Conservation (phyloP, 1,140 invertebrate genomes). For the Atta texana region DNA sequence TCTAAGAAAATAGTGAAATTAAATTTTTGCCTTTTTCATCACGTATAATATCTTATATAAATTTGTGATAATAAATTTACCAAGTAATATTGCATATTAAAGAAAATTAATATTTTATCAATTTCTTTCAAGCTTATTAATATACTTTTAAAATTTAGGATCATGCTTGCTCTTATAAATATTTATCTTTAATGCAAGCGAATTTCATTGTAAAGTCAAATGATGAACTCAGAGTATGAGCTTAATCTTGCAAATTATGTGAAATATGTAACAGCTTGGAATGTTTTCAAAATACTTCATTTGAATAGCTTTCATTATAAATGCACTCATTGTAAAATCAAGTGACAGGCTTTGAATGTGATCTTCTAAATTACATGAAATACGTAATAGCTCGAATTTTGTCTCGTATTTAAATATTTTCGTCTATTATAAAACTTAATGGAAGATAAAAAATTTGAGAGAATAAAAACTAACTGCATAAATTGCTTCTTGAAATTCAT, state of each 20-base stretch:
- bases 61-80: not conserved
- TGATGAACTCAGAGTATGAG: not conserved
- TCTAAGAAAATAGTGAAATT: not conserved
- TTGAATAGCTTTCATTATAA: not conserved
- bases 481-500: conserved; percentile 31
- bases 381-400: not conserved
- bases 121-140: not conserved
- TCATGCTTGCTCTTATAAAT: not conserved
- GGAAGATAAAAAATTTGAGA: not conserved
- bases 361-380: not conserved
- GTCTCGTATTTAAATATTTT: conserved; percentile 1
- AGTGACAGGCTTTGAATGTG: not conserved
- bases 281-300: not conserved
- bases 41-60: not conserved
- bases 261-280: not conserved
- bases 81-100: not conserved
- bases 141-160: not conserved
- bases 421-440: not conserved
- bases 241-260: not conserved
- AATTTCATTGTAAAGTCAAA: not conserved
- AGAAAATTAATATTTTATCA: not conserved
- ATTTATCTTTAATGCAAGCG: not conserved
- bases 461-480: not conserved
- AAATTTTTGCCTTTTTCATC: not conserved
- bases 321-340: not conserved